phyloP scores from a whole-genome alignment of 2,797 vertebrate species.

The Brachymystax lenok region DNA sequence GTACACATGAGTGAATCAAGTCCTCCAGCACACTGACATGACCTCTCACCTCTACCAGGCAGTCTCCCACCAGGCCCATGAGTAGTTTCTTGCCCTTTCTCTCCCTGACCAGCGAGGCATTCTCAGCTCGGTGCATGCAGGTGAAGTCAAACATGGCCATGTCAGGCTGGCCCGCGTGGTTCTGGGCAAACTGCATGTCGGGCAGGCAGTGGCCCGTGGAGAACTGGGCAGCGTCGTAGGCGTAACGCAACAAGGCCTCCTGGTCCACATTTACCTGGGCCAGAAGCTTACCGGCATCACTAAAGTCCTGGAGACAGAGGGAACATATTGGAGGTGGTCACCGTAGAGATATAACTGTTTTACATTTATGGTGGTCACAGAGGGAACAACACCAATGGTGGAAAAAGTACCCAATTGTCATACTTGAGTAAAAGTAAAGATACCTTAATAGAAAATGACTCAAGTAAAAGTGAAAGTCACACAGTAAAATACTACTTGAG shows the following conservation, averaged over 20 bases:
- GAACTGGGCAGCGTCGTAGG: conserved; percentile 85
- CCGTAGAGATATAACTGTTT: too few species aligned
- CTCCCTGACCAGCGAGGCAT: conserved; percentile 86
- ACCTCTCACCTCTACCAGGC: conserved; percentile 90
- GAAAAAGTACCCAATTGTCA: too few species aligned
- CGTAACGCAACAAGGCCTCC: conserved; percentile 82
- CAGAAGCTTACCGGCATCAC: conserved; percentile 80
- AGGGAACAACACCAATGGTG: not conserved
- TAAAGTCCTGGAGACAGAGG: conserved; percentile 75
- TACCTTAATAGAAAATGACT: too few species aligned
- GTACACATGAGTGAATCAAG: too few species aligned
- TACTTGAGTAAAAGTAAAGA: too few species aligned
- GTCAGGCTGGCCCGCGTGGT: conserved; percentile 72
- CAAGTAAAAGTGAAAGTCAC: too few species aligned
- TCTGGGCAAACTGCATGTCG: conserved; percentile 81
- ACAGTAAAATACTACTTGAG: too few species aligned
- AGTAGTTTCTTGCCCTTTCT: conserved; percentile 79
- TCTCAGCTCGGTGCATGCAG: conserved; percentile 91
- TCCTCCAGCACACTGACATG: not conserved
- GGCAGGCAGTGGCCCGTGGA: conserved; percentile 84
- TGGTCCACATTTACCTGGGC: conserved; percentile 77
- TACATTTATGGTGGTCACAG: not conserved
- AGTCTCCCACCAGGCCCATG: conserved; percentile 89
- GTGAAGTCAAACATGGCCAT: conserved; percentile 96
- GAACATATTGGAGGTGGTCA: not conserved